These are phyloP conservation scores for Battus philenor DNA, from an alignment of 1,140 invertebrate genomes.

Conservation along the genomic window DNA sequence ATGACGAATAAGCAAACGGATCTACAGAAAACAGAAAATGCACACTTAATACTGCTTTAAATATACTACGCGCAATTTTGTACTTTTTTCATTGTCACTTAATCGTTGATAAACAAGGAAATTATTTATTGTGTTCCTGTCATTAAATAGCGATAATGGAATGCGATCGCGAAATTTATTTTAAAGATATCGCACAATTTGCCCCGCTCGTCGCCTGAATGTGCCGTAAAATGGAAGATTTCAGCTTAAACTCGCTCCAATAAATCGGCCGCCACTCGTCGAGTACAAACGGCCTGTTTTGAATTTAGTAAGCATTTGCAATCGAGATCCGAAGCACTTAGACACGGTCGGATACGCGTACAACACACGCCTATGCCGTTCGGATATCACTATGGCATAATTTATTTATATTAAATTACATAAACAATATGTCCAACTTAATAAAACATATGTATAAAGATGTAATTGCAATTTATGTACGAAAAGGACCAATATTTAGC, in stretches of 20 bases:
- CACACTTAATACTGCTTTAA: no score
- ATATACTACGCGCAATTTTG: no score
- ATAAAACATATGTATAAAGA: no score
- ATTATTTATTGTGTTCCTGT: no score
- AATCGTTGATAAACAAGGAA: no score
- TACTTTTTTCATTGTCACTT: no score
- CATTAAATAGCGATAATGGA: slow-evolving; percentile 12
- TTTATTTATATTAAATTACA: no score
- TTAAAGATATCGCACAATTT: slow-evolving; percentile 13
- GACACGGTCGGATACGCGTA: slow-evolving; percentile 44
- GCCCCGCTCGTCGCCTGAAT: slow-evolving; percentile 1
- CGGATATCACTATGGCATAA: no score
- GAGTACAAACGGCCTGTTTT: slow-evolving; percentile 62
- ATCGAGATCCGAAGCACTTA: slow-evolving; percentile 58
- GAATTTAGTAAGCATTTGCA: slow-evolving; percentile 61
- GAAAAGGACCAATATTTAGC: no score
- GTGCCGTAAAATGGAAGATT: slow-evolving; percentile 28
- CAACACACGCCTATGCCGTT: slow-evolving; percentile 25
- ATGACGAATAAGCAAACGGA: no score
- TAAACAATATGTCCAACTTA: no score
- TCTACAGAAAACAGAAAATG: not conserved
- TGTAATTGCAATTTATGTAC: no score
- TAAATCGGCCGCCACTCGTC: slow-evolving; percentile 53
- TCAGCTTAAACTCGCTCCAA: slow-evolving; percentile 45
- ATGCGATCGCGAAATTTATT: slow-evolving; percentile 8